Percentiles rank a stretch among this genome's conserved stretches.
These are phyloP conservation scores for Amiota minor DNA, from an alignment of 2,888 invertebrate genomes.

Conservation along the genomic window DNA sequence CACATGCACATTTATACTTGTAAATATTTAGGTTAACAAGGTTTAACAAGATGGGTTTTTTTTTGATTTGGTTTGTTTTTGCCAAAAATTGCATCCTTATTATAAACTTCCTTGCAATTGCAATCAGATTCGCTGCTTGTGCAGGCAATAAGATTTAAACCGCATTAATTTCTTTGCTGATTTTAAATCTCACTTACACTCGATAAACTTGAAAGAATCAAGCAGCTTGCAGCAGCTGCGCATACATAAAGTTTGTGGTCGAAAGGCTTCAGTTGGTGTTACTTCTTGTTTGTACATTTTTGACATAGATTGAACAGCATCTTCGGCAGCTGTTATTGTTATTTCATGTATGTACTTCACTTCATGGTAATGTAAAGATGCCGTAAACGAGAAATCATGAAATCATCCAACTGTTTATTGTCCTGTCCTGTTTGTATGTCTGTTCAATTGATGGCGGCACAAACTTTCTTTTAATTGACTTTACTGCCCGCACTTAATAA, in stretches of 20 bases:
- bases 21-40: constrained; percentile 94
- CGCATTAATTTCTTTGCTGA: constrained; percentile 45
- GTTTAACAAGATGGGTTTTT: constrained; percentile 93
- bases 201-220: background rate
- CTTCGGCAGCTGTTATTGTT: constrained; percentile 19
- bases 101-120: constrained; percentile 3
- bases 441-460: background rate
- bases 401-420: background rate
- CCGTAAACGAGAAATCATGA: background rate
- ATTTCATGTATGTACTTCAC: background rate
- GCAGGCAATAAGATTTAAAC: constrained; percentile 51
- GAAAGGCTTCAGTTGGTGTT: constrained; percentile 5
- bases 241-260: background rate
- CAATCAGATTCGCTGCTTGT: constrained; percentile 61
- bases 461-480: constrained; percentile 9
- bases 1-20: constrained; percentile 87
- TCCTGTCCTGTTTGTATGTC: background rate
- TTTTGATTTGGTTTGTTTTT: constrained; percentile 85
- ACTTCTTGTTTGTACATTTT: constrained; percentile 2
- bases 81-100: constrained; percentile 85
- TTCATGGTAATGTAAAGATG: background rate
- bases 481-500: constrained; percentile 14
- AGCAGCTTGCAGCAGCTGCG: constrained; percentile 27
- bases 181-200: background rate
- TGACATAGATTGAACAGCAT: constrained; percentile 20